A percentile compares a stretch with the other conserved stretches of the same genome.
These are phyloP conservation scores for Octomys mimax DNA, from an alignment of 2,797 vertebrate species.

Conservation along the genomic window DNA sequence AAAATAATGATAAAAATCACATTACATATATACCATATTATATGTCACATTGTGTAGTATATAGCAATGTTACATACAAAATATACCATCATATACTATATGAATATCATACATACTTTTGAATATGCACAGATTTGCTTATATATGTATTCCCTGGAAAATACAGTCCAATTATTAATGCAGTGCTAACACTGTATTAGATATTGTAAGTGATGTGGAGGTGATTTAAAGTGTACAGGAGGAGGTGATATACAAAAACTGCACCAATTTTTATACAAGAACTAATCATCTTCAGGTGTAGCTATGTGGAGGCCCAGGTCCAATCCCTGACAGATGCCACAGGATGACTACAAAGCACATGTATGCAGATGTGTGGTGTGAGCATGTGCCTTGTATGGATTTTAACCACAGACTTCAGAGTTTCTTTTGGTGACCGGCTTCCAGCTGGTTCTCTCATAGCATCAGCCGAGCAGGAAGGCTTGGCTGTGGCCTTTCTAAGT, in stretches of 20 bases:
- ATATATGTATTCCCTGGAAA: not conserved
- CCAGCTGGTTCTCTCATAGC: conserved; percentile 77
- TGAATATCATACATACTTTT: not conserved
- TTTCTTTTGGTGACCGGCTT: conserved; percentile 73
- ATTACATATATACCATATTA: not conserved
- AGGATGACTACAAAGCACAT: not conserved
- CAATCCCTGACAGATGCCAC: not conserved
- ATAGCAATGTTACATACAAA: not conserved
- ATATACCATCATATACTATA: not conserved
- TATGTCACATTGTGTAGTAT: not conserved
- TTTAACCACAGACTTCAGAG: conserved; percentile 61
- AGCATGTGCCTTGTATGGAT: rapidly evolving
- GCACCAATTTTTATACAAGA: not conserved
- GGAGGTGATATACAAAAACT: not conserved
- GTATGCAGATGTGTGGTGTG: not conserved
- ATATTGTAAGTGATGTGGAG: not conserved
- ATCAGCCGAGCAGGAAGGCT: conserved; percentile 62
- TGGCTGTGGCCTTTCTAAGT: conserved; percentile 45
- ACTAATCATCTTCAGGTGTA: not conserved
- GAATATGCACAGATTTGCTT: not conserved
- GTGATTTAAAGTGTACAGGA: not conserved
- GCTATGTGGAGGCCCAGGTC: not conserved
- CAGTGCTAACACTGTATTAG: not conserved
- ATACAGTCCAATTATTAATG: not conserved
- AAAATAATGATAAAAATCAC: not conserved